These are phyloP conservation scores for Plemyria rubiginata DNA, from an alignment of 2,888 invertebrate genomes.

Conservation along the genomic window DNA sequence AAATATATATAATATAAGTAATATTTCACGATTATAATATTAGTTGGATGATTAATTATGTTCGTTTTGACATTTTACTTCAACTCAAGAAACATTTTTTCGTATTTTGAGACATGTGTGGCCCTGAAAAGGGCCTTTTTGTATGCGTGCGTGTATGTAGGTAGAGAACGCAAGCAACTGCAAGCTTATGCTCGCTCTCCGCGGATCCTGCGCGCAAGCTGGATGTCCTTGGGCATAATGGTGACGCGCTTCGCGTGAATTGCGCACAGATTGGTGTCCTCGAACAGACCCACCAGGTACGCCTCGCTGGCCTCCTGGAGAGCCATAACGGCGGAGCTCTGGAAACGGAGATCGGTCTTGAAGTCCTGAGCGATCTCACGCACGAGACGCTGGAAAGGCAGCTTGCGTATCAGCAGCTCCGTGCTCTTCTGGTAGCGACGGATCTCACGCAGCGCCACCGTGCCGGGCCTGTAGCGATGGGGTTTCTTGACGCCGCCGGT, in stretches of 20 bases:
- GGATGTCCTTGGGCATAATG: slow-evolving; percentile 99
- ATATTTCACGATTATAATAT: no score
- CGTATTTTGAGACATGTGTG: not conserved
- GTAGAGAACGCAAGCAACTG: not conserved
- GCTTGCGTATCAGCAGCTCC: slow-evolving; percentile 88
- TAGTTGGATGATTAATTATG: no score
- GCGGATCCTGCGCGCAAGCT: slow-evolving; percentile 97
- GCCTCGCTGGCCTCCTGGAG: slow-evolving; percentile 91
- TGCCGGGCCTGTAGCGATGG: slow-evolving; percentile 75
- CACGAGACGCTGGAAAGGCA: slow-evolving; percentile 90
- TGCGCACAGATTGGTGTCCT: slow-evolving; percentile 98
- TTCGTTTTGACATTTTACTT: no score
- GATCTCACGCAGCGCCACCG: slow-evolving; percentile 88
- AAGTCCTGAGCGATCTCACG: slow-evolving; percentile 91
- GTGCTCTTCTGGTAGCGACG: slow-evolving; percentile 90
- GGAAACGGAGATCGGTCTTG: slow-evolving; percentile 89
- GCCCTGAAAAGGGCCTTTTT: not conserved
- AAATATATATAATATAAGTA: no score
- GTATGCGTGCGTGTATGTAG: not conserved
- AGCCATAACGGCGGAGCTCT: slow-evolving; percentile 89
- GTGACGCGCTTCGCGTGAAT: slow-evolving; percentile 99
- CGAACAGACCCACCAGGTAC: slow-evolving; percentile 96
- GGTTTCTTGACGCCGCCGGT: slow-evolving; percentile 86
- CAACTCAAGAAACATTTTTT: no score
- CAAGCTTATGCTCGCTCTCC: slow-evolving; percentile 94